Evolutionary conservation across 53 echinoderm and acorn worm genomes (phyloP).

Genomic region (Holothuria leucospilota): DNA sequence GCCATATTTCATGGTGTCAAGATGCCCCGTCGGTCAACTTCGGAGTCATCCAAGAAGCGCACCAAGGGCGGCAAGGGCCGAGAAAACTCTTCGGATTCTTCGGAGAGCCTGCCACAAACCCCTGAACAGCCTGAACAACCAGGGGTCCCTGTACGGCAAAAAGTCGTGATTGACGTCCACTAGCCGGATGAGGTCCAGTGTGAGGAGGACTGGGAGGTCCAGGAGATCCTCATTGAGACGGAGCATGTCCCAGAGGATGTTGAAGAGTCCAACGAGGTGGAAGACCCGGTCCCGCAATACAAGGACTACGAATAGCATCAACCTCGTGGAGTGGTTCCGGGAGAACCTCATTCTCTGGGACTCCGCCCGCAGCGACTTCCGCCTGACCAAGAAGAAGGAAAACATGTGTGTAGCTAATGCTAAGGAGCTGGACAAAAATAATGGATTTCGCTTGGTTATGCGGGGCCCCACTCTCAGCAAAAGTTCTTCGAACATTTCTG

Average conservation of each 20-base stretch:
- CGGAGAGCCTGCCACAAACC: neutral
- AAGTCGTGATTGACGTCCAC: constrained; percentile 1
- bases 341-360: constrained; percentile 54
- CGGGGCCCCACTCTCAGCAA: neutral
- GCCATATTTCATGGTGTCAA: no score
- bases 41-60: no score
- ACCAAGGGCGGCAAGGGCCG: neutral
- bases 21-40: no score
- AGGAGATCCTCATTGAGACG: neutral
- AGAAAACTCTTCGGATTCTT: no score
- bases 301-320: constrained; percentile 33
- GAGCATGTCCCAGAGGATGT: no score
- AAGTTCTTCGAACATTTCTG: no score
- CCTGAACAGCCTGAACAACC: constrained; percentile 2
- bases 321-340: constrained; percentile 56
- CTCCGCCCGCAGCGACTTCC: constrained; percentile 35
- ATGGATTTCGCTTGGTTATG: neutral
- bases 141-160: neutral
- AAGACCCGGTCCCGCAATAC: constrained; percentile 17
- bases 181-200: neutral
- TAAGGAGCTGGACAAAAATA: constrained; percentile 20
- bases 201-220: neutral
- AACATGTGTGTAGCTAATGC: constrained; percentile 27
- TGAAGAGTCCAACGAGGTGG: neutral
- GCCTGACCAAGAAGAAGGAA: constrained; percentile 34